Base-by-base conservation (phyloP, 2,888 invertebrate genomes). In the Asteroscopus sphinx region DNA sequence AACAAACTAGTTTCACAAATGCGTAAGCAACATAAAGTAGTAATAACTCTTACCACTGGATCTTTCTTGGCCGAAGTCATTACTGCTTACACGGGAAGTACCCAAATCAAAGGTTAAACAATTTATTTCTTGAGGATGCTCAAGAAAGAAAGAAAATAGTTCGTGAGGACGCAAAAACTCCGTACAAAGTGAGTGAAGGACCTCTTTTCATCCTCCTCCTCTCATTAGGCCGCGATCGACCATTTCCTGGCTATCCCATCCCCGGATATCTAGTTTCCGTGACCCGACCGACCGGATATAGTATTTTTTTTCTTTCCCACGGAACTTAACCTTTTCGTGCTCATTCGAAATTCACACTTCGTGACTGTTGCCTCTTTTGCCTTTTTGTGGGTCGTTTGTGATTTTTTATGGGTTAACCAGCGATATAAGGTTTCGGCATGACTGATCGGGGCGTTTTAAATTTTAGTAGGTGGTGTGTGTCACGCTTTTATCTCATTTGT, bases 151-250 rank as follows among this genome's bases (percentile, higher is more conserved):
- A 16, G 13, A 33, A 30, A 25, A 46, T 42, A 30, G 36, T 44
- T 33, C 26, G 30, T 17, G 32, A 28, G 32, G n/a, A 52, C 49
- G 32, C 17, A 36, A 51, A 32, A 35, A 26, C 33, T 36, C 32
- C 25, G 26, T 41, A 36, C 17, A 49, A 42, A 63, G 35, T 37
- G 16, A 8, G 32, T 44, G 41, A 39, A 64, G 56, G 52, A 44
- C 15, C 47, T 57, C 65, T 49, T 52, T 74, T 63, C 66, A 65
- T 71, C 62, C 30, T 75, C 68, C 65, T 68, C 77, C 81, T 79
- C 85, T 90, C 89, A 86, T 90, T 90, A 89, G 81, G 68, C 66
- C 70, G 68, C 80, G 82, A 86, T 85, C 82, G 83, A 71, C 83
- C 81, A 85, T 86, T 89, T 90, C 89, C 90, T 73, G 76, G 55